Conservation (phyloP, 1,140 invertebrate genomes). For the Drosophila leontia region DNA sequence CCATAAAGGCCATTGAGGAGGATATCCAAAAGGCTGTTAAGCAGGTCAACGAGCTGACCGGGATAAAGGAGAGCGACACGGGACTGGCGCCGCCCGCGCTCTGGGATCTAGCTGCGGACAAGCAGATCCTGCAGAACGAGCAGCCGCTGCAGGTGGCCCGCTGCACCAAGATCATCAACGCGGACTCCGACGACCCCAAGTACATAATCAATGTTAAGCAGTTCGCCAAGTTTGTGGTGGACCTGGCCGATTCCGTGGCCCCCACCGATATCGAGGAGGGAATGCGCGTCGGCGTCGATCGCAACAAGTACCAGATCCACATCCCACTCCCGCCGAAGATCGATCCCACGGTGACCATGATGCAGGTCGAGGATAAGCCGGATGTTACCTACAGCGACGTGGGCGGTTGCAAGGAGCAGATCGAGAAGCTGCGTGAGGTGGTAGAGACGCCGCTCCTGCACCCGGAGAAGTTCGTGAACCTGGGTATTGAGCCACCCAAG, state of each 20-base stretch:
- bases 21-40: conserved; percentile 98
- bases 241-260: conserved; percentile 99
- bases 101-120: conserved; percentile 99
- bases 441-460: conserved; percentile 99
- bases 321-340: conserved; percentile 99
- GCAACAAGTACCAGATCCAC: conserved; percentile 99
- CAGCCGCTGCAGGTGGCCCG: conserved; percentile 98
- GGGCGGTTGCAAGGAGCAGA: conserved; percentile 99
- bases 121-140: conserved; percentile 99
- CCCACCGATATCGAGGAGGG: conserved; percentile 99
- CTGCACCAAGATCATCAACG: conserved; percentile 99
- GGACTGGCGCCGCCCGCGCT: conserved; percentile 98
- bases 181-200: conserved; percentile 98
- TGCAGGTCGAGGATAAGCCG: conserved; percentile 99
- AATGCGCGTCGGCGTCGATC: conserved; percentile 99
- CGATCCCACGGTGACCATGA: conserved; percentile 99
- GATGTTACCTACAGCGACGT: conserved; percentile 99
- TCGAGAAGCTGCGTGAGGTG: conserved; percentile 99
- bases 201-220: conserved; percentile 99
- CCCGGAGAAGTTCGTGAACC: conserved; percentile 99
- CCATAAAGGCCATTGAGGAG: conserved; percentile 97
- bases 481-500: conserved; percentile 99
- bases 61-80: conserved; percentile 96
- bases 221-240: conserved; percentile 99
- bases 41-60: conserved; percentile 98